Percentiles rank a stretch among this genome's conserved stretches.
Evolutionary conservation across 2,797 vertebrate species (phyloP).

Genomic region (Amblyraja radiata): DNA sequence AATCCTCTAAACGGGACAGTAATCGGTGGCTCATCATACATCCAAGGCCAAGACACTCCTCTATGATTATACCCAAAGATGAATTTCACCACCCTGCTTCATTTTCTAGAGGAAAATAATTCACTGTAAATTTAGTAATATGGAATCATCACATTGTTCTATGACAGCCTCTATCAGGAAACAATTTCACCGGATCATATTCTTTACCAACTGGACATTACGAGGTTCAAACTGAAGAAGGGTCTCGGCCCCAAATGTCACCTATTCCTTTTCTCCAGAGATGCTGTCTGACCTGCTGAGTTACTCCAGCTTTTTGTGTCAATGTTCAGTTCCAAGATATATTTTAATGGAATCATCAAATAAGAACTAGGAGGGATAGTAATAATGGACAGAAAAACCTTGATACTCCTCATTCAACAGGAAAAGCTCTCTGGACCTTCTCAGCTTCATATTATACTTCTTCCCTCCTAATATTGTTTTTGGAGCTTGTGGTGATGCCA

Average conservation of each 20-base stretch:
- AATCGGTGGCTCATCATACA: background rate
- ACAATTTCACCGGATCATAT: background rate
- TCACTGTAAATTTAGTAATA: background rate
- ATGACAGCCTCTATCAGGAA: background rate
- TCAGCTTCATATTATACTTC: background rate
- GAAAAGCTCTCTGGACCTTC: background rate
- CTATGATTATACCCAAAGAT: background rate
- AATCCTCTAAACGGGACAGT: no score
- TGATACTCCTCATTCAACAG: background rate
- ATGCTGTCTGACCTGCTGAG: no score
- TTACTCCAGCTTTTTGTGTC: no score
- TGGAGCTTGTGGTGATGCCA: background rate
- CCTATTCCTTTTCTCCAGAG: no score
- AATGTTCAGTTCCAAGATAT: background rate
- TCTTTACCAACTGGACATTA: background rate
- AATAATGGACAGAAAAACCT: background rate
- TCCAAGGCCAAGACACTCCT: no score
- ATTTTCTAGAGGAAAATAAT: background rate
- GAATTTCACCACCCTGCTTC: background rate
- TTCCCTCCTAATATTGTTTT: background rate
- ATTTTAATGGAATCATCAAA: background rate
- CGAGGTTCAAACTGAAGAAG: no score
- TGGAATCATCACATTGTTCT: background rate
- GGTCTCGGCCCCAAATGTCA: no score
- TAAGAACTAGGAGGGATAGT: background rate